Conservation (phyloP, 2,888 invertebrate species). For the Eupeodes latifasciatus region DNA sequence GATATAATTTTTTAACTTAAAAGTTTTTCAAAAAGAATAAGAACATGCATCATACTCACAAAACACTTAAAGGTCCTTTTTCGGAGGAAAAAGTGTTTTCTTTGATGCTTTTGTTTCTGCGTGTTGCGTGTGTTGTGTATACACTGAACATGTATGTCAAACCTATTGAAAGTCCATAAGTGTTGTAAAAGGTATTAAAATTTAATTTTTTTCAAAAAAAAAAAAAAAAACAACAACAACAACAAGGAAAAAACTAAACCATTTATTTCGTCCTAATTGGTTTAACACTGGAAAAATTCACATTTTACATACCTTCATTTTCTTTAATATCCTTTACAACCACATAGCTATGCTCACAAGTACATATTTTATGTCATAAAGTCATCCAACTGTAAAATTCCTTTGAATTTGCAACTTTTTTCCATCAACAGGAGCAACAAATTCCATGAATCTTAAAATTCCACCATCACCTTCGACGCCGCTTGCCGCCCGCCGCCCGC, state of each 20-base stretch:
- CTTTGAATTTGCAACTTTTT: constrained; percentile 55
- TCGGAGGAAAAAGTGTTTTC: constrained; percentile 5
- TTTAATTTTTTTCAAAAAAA: too few relatives aligned
- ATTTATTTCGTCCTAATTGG: constrained; percentile 24
- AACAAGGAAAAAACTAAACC: neutral
- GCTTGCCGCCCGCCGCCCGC: too few relatives aligned
- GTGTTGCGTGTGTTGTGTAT: neutral
- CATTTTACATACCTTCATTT: too few relatives aligned
- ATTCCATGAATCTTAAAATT: constrained; percentile 43
- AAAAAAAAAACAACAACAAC: too few relatives aligned
- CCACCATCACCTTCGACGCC: neutral
- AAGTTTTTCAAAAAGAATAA: constrained; percentile 5
- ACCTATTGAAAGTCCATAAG: constrained; percentile 25
- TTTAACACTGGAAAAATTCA: neutral
- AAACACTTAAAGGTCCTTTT: constrained; percentile 39
- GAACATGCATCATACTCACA: too few relatives aligned
- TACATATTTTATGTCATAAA: neutral
- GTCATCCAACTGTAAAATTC: constrained; percentile 18
- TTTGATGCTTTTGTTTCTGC: constrained; percentile 39
- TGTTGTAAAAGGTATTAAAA: neutral
- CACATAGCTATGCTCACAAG: too few relatives aligned
- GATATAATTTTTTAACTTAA: constrained; percentile 41
- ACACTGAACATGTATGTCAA: constrained; percentile 21
- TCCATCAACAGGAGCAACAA: constrained; percentile 28
- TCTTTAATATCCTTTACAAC: too few relatives aligned